Percentiles rank a stretch among this genome's conserved stretches.
Evolutionary conservation across 2,888 invertebrate species (phyloP).

Genomic region (Sesia bembeciformis): DNA sequence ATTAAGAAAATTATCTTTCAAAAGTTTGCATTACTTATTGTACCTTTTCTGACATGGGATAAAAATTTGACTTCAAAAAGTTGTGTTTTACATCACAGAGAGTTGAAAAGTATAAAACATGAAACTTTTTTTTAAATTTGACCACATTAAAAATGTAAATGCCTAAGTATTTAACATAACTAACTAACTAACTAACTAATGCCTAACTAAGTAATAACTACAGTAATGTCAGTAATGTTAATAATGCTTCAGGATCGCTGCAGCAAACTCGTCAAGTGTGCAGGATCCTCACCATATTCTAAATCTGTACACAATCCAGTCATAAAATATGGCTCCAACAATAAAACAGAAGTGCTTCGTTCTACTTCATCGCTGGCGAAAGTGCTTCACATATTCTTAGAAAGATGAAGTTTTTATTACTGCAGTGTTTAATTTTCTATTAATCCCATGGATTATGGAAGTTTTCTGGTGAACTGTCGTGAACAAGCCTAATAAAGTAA

Average conservation of each 20-base stretch:
- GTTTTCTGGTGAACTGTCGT: not conserved
- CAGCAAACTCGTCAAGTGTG: not conserved
- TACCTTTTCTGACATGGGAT: too few species aligned
- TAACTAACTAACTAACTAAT: too few species aligned
- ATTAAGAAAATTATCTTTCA: too few species aligned
- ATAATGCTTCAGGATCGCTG: not conserved
- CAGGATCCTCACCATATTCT: constrained; percentile 28
- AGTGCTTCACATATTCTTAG: constrained; percentile 59
- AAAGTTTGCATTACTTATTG: too few species aligned
- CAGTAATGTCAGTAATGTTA: too few species aligned
- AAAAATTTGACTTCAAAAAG: too few species aligned
- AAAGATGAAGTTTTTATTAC: constrained; percentile 55
- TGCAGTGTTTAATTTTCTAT: constrained; percentile 47
- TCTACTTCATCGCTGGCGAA: constrained; percentile 57
- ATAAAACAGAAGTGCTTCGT: constrained; percentile 70
- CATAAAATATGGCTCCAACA: constrained; percentile 72
- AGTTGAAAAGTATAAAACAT: too few species aligned
- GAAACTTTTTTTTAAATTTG: too few species aligned
- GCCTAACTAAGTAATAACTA: too few species aligned
- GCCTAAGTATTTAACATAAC: too few species aligned
- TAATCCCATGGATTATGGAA: constrained; percentile 19
- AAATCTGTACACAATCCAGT: constrained; percentile 71
- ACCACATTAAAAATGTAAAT: too few species aligned
- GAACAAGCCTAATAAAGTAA: not conserved
- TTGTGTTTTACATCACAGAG: too few species aligned